Evolutionary conservation across 2,888 invertebrate species (phyloP), one percentile per base, ranked within the genome.

Genomic region (Arenicola marina): DNA sequence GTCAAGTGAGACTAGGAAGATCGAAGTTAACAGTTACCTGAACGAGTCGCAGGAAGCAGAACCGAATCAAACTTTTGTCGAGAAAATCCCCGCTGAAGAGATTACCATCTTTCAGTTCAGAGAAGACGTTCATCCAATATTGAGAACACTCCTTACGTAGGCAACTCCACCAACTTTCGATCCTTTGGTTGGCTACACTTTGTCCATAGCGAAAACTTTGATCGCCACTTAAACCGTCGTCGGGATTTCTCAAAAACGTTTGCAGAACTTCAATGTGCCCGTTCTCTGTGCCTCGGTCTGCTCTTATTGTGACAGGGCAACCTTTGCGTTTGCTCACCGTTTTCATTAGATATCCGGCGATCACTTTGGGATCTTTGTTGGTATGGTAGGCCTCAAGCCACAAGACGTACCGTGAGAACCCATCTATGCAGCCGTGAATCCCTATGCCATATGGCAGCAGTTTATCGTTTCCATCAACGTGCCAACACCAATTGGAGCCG

Each of bases 381-480:
- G 48, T 48, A 21, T 48, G 21, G 24, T 48, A 48, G 11, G 48
- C 48, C 11, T 21, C 15, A 21, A 48, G 11, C 48, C 48, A 48
- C 15, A 48, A 18, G 7, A 48, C 15, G 7, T 21, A 21, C 7
- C 48, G 48, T 18, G 48, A 48, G 21, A 18, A 48, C 7, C 48
- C 48, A 21, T 48, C 48, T 21, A 48, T 21, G 24, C 48, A 48
- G 7, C 48, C 48, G 48, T 48, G 48, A 7, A 48, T 48, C 11
- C 21, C 11, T 7, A 48, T 21, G 21, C 24, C 48, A 21, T 48
- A 48, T 48, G 15, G 11, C 7, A 21, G 21, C 7, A 48, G 48
- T 48, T 48, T 48, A 21, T 48, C 48, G 24, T 48, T 18, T 18
- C 48, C 48, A 21, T 48, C 48, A 18, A 48, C 21, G 48, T 48